Conservation (phyloP, 2,888 invertebrate species). For the Chaetoderma sp. region DNA sequence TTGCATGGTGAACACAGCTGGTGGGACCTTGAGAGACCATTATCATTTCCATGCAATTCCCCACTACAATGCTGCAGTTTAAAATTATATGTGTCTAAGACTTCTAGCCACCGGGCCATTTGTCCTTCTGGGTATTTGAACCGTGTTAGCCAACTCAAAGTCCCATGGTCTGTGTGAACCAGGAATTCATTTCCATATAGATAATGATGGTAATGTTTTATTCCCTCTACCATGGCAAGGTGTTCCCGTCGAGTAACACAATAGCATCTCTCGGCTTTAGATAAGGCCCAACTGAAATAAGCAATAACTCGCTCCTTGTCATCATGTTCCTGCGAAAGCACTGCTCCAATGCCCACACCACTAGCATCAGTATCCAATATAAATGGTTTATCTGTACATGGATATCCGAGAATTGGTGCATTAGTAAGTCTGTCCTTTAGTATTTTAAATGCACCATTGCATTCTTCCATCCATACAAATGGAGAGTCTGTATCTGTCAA, state of each 20-base stretch:
- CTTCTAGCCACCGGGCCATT: conserved; percentile 33
- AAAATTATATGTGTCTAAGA: conserved; percentile 21
- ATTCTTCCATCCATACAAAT: conserved; percentile 23
- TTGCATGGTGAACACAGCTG: neutral
- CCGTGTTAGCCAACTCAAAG: conserved; percentile 31
- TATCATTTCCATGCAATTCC: conserved; percentile 25
- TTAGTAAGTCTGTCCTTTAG: neutral
- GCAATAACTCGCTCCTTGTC: conserved; percentile 23
- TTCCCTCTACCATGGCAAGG: conserved; percentile 25
- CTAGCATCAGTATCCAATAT: conserved; percentile 34
- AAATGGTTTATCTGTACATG: conserved; percentile 11
- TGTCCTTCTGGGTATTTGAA: conserved; percentile 32
- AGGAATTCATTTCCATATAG: conserved; percentile 25
- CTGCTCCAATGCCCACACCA: conserved; percentile 22
- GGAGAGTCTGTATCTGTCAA: conserved; percentile 18
- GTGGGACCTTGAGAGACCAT: conserved; percentile 27
- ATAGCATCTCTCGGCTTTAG: conserved; percentile 30
- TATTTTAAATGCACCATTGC: conserved; percentile 14
- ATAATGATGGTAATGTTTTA: conserved; percentile 31
- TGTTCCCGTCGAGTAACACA: conserved; percentile 32
- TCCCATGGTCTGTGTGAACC: conserved; percentile 34
- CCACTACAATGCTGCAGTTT: conserved; percentile 22
- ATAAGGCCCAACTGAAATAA: conserved; percentile 30
- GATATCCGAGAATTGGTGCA: conserved; percentile 22
- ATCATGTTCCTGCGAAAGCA: conserved; percentile 27